Evolutionary conservation across 1,140 invertebrate genomes (phyloP).

Genomic region (Dendroctonus valens): DNA sequence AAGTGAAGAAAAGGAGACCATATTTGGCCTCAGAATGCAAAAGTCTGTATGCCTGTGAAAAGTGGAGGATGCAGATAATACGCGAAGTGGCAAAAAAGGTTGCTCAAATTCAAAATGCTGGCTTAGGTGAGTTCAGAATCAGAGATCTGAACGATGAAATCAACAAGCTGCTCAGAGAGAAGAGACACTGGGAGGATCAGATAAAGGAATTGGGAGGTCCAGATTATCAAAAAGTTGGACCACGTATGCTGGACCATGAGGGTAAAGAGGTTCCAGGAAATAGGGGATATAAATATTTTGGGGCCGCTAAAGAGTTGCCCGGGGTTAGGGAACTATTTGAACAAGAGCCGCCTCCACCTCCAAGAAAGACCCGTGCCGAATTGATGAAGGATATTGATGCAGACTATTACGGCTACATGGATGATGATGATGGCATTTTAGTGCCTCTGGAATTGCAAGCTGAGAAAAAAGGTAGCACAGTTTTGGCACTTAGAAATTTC

Average conservation of each 20-base stretch:
- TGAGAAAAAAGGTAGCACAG: constrained; percentile 63
- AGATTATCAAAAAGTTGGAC: constrained; percentile 89
- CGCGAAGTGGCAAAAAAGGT: constrained; percentile 98
- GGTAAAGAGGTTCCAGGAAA: constrained; percentile 97
- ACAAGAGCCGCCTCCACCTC: constrained; percentile 86
- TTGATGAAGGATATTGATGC: constrained; percentile 98
- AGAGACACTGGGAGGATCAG: constrained; percentile 95
- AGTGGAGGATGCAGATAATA: constrained; percentile 95
- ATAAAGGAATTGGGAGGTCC: constrained; percentile 94
- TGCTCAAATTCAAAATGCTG: constrained; percentile 99
- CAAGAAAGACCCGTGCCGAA: constrained; percentile 90
- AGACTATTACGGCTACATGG: constrained; percentile 97
- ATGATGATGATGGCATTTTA: constrained; percentile 96
- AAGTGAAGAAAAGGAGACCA: constrained; percentile 80
- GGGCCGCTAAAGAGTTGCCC: constrained; percentile 97
- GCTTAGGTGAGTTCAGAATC: constrained; percentile 96
- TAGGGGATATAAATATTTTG: constrained; percentile 99
- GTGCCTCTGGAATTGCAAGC: constrained; percentile 82
- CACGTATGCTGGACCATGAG: constrained; percentile 93
- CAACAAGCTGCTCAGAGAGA: constrained; percentile 94
- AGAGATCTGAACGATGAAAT: constrained; percentile 99
- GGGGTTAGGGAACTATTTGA: constrained; percentile 97
- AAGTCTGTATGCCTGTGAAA: constrained; percentile 86
- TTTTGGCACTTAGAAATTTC: not conserved
- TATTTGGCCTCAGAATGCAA: constrained; percentile 92